Evolutionary conservation across 2,797 vertebrate species (phyloP), one percentile per base, ranked within the genome.

Genomic region (Coilia nasus): DNA sequence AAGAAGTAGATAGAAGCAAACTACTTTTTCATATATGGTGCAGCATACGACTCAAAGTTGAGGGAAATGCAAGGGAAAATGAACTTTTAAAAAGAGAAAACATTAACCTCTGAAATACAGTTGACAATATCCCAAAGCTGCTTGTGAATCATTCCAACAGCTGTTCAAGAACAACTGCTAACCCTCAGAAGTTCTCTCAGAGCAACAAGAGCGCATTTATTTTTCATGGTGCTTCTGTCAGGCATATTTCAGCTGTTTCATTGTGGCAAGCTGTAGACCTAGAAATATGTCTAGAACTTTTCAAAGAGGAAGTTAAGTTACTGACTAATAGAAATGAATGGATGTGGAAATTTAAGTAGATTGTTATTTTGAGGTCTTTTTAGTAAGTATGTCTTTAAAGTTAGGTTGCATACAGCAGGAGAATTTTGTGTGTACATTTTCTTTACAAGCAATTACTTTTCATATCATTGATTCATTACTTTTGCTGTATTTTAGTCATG

Each of bases 81-180:
- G 41, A 21, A 44, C 31, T 44, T 44, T 78, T 41, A 10, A 78
- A 75, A 4, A 71, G 71, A 85, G 57, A 21, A 56, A 78, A 56
- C 6, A 62, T n/a, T 28, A 46, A 86, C 64, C 71, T 92, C 91
- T 95, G 95, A 94, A 95, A 95, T 93, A 92, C 92, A 93, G 90
- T 94, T 94, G 94, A 94, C 94, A 92, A 93, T 93, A 93, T 94
- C 93, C 93, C 91, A 88, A 92, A 92, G 92, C 93, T 92, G 93
- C 93, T 94, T 94, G 94, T 93, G 94, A 78, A 94, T 92, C 90
- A 90, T 90, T 92, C 71, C 93, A 93, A 95, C 93, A 95, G 94
- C 92, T 92, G 92, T 92, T 81, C 46, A 85, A 85, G 75, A 93
- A 92, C 93, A 91, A 89, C 92, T 91, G 91, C 87, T 92, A 91